These are phyloP conservation scores for Tringa solitaria DNA, from an alignment of 2,113 vertebrate species.

Conservation along the genomic window DNA sequence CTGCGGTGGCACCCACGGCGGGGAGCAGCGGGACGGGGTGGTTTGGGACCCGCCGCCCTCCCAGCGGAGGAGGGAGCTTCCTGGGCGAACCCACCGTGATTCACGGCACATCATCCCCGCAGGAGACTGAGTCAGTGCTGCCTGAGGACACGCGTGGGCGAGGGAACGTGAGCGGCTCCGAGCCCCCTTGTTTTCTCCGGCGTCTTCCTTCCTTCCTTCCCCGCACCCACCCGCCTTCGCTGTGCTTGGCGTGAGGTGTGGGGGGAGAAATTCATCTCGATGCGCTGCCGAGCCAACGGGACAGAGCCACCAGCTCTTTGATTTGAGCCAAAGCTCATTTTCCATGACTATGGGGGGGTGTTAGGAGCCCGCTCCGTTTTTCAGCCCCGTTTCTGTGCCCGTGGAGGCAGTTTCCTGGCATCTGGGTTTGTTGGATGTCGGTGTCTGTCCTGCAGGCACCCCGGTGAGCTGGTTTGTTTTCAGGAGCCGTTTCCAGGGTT, in stretches of 20 bases:
- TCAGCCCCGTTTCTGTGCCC: background rate
- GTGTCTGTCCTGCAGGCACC: background rate
- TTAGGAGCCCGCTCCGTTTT: background rate
- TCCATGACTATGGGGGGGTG: rapidly evolving
- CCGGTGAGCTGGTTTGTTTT: background rate
- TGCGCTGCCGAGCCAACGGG: rapidly evolving
- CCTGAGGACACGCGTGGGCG: background rate
- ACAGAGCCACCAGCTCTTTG: background rate
- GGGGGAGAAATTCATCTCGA: background rate
- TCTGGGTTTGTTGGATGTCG: background rate
- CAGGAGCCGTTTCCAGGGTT: background rate
- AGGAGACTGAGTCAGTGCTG: constrained; percentile 32
- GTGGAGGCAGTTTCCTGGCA: rapidly evolving
- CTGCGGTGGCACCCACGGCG: rapidly evolving
- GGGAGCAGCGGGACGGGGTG: background rate
- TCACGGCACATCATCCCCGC: background rate
- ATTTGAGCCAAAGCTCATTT: background rate
- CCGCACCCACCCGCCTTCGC: background rate
- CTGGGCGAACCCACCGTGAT: background rate
- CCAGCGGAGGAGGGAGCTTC: background rate
- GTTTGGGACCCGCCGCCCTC: background rate
- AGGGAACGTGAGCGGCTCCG: background rate
- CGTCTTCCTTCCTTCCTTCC: background rate
- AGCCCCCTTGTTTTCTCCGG: background rate
- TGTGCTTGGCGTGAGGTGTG: background rate